Conservation (phyloP, 2,888 invertebrate species). For the Nipponacmea schrenckii region DNA sequence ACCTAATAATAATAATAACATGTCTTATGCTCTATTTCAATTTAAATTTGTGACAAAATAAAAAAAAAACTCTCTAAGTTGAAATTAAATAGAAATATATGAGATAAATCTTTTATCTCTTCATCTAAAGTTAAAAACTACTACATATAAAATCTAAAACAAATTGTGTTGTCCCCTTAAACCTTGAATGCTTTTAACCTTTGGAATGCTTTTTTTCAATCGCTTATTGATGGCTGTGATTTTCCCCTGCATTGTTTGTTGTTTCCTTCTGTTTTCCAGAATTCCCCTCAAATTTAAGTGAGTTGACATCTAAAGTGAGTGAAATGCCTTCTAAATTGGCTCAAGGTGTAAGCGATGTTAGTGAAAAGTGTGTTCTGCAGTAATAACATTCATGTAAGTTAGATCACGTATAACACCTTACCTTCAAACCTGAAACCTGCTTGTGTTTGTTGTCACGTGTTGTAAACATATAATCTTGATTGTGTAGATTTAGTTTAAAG, state of each 20-base stretch:
- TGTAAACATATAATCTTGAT: not conserved
- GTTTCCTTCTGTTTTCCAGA: constrained; percentile 42
- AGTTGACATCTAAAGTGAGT: constrained; percentile 63
- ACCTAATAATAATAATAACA: too few species aligned
- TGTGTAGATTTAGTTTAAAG: too few species aligned
- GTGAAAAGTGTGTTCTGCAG: constrained; percentile 65
- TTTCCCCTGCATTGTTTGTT: constrained; percentile 13
- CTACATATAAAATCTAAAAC: too few species aligned
- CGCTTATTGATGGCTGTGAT: constrained; percentile 8
- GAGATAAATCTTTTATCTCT: too few species aligned
- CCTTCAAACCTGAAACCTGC: not conserved
- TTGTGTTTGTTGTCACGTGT: not conserved
- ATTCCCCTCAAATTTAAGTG: constrained; percentile 57
- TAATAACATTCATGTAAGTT: constrained; percentile 35
- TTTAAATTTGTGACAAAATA: too few species aligned
- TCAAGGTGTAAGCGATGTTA: constrained; percentile 61
- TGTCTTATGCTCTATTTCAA: too few species aligned
- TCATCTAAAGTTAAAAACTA: too few species aligned
- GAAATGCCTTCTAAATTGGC: constrained; percentile 64
- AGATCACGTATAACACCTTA: not conserved
- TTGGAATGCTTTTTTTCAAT: constrained; percentile 4
- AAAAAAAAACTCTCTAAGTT: too few species aligned
- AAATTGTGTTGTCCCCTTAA: too few species aligned
- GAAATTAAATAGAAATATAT: too few species aligned
- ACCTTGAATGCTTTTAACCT: not conserved